phyloP scores from a whole-genome alignment of 2,113 vertebrate species.

The Cyphomyrus plagiostoma region DNA sequence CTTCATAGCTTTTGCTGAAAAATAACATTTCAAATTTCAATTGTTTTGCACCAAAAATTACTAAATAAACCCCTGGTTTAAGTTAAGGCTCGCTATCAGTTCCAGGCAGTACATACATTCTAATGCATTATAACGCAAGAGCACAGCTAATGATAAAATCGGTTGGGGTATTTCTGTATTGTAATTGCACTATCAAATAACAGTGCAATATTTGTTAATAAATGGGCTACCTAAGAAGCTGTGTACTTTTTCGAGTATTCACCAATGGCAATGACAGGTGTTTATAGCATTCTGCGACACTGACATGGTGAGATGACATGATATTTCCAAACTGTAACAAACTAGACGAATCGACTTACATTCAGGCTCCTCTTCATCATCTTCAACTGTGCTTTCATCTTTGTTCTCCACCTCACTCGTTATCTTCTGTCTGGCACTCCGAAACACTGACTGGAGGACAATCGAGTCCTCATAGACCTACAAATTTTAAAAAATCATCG shows the following conservation, averaged over 20 bases:
- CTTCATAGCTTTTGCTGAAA: slow-evolving; percentile 76
- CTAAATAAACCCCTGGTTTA: background rate
- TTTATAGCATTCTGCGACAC: background rate
- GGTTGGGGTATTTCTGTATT: background rate
- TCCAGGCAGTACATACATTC: background rate
- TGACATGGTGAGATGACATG: background rate
- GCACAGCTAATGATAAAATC: background rate
- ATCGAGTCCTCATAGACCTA: slow-evolving; percentile 99
- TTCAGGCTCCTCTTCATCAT: slow-evolving; percentile 72
- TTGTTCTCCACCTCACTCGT: slow-evolving; percentile 81
- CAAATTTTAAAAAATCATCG: background rate
- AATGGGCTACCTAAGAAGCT: background rate
- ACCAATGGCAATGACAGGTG: background rate
- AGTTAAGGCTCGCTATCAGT: background rate
- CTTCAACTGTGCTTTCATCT: slow-evolving; percentile 73
- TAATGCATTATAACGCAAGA: background rate
- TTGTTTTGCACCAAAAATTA: slow-evolving; percentile 7
- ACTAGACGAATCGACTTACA: slow-evolving; percentile 44
- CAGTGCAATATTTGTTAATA: background rate
- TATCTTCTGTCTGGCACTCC: slow-evolving; percentile 91
- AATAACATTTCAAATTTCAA: slow-evolving; percentile 14
- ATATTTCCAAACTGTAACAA: background rate
- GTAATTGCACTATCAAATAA: background rate
- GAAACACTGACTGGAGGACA: slow-evolving; percentile 95
- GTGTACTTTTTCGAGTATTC: background rate